These are phyloP conservation scores for Lydus trimaculatus DNA, from an alignment of 2,888 invertebrate genomes.

Conservation along the genomic window DNA sequence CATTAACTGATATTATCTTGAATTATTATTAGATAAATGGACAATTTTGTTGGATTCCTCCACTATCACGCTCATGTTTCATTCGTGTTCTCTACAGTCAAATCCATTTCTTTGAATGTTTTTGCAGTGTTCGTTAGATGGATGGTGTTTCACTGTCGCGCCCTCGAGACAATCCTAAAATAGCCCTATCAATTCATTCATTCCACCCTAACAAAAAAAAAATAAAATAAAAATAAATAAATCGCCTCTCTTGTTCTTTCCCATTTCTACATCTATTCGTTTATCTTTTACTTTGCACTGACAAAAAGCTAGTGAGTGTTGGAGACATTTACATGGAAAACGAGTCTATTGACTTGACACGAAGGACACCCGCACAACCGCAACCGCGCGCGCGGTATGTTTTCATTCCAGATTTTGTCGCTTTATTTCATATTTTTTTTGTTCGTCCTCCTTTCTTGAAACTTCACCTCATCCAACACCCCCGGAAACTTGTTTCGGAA, in stretches of 20 bases:
- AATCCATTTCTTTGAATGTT: slow-evolving; percentile 10
- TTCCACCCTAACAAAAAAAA: neutral
- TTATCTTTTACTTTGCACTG: neutral
- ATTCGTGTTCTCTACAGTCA: neutral
- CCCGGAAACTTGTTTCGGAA: slow-evolving; percentile 58
- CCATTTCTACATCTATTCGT: neutral
- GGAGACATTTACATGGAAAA: slow-evolving; percentile 23
- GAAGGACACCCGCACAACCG: slow-evolving; percentile 34
- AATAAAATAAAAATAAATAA: slow-evolving; percentile 10
- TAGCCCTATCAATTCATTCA: slow-evolving; percentile 14
- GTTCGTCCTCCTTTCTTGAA: no score
- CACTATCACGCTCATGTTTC: neutral
- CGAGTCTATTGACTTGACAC: slow-evolving; percentile 30
- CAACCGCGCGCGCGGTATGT: neutral
- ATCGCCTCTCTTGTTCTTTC: neutral
- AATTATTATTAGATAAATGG: neutral
- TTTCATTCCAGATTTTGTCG: slow-evolving; percentile 7
- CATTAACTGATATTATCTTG: neutral
- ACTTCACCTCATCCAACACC: slow-evolving; percentile 25
- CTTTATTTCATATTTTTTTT: slow-evolving; percentile 13
- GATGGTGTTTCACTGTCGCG: slow-evolving; percentile 7
- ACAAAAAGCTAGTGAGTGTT: slow-evolving; percentile 29
- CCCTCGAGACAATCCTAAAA: slow-evolving; percentile 7
- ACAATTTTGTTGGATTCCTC: neutral
- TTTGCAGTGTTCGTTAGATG: slow-evolving; percentile 3